Base-by-base conservation (phyloP, 1,140 invertebrate species). In the Ectropis grisescens region DNA sequence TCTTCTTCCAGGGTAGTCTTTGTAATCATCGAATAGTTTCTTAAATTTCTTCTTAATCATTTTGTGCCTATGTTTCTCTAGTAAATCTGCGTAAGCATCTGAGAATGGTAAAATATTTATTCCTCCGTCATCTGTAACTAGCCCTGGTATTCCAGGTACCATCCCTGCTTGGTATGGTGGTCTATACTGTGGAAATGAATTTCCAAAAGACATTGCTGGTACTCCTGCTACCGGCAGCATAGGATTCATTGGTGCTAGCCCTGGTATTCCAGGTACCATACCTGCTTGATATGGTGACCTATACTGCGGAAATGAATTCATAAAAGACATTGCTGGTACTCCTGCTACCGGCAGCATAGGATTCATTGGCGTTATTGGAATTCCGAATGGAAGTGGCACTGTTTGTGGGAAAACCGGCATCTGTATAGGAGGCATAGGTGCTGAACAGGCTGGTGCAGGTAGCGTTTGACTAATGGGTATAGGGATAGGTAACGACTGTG, bases 81-180 rank as follows among this genome's bases (percentile, higher is more conserved):
- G 22, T 27, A 79, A 27, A 37, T 80, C 68, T n/a, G 69, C 33
- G 37, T 75, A 76, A 0, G 41, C 58, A 33, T 80, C 75, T 1
- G 69, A 69, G 37, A 80, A 80, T 9, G 75, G 75, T 37, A 80
- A 31, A 24, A 80, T 65, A 23, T 80, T 80, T 9, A 80, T 67
- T 0, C 69, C 75, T 7, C 65, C 71, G 10, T 70, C 61, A 2
- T 12, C 35, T 11, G 65, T 47, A 1, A 80, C 69, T 7, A 80
- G 28, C 1, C 70, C 70, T 6, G 60, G 55, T 37, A 75, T 30
- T 1, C 67, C 67, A n/a, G 74, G 70, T 0, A 79, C 54, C 53
- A 75, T 57, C 1, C 59, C 58, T 1, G 42, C 22, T 44, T 45
- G 42, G 5, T 9, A 27, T 3, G 14, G 26, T 9, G 14, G 33